These are phyloP conservation scores for Anolis carolinensis DNA, from an alignment of 2,113 vertebrate species.

Conservation along the genomic window DNA sequence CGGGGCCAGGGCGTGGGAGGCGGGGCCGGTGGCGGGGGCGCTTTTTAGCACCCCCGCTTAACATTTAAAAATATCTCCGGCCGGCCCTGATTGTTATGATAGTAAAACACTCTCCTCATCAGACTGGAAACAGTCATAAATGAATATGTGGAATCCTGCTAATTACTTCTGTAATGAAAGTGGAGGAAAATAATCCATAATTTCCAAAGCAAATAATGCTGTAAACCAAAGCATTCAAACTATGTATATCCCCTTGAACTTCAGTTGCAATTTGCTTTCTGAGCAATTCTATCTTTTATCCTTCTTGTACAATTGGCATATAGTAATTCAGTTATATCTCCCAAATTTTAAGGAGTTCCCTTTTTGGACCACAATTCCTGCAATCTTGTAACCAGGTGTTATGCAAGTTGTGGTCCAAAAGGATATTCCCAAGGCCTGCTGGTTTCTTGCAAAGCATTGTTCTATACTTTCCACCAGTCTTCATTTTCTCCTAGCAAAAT, in stretches of 20 bases:
- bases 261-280: neutral
- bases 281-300: neutral
- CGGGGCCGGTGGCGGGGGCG: too few species aligned
- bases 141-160: constrained; percentile 42
- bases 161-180: constrained; percentile 36
- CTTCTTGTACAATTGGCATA: neutral
- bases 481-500: neutral
- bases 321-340: too few species aligned
- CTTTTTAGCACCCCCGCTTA: too few species aligned
- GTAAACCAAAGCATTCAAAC: neutral
- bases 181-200: constrained; percentile 11
- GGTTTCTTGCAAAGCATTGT: neutral
- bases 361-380: too few species aligned
- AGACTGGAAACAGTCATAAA: constrained; percentile 64
- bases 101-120: constrained; percentile 52
- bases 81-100: too few species aligned
- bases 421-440: neutral
- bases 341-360: too few species aligned
- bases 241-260: neutral
- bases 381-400: too few species aligned
- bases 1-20: too few species aligned
- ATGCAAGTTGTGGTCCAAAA: too few species aligned
- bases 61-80: too few species aligned
- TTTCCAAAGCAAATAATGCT: constrained; percentile 28
- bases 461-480: neutral